Percentiles rank a stretch among this genome's conserved stretches.
These are phyloP conservation scores for Microctenopoma stevenorrisi DNA, from an alignment of 2,797 vertebrate species.

Conservation along the genomic window DNA sequence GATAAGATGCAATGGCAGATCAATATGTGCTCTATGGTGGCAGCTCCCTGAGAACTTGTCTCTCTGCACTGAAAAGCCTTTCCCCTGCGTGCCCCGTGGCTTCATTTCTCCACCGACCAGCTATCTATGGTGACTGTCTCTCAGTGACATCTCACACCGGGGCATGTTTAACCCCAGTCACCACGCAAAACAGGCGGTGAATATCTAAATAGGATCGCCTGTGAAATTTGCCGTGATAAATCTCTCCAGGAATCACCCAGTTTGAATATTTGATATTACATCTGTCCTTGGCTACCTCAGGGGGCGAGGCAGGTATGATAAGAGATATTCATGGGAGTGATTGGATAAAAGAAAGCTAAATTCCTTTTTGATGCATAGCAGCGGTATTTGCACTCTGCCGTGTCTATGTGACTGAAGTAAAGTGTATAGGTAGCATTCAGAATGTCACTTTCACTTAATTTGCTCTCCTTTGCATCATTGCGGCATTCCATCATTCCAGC, in stretches of 20 bases:
- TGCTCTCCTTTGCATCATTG: constrained; percentile 66
- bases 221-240: constrained; percentile 77
- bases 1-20: constrained; percentile 86
- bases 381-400: constrained; percentile 70
- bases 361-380: constrained; percentile 69
- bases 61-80: constrained; percentile 72
- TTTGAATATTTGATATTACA: constrained; percentile 79
- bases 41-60: constrained; percentile 79
- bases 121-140: constrained; percentile 77
- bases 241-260: constrained; percentile 75
- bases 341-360: constrained; percentile 79
- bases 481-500: constrained; percentile 69
- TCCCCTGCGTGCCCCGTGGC: constrained; percentile 74
- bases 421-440: constrained; percentile 69
- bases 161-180: constrained; percentile 73
- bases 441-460: constrained; percentile 78
- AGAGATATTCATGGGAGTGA: constrained; percentile 77
- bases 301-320: constrained; percentile 69
- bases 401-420: constrained; percentile 72
- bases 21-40: constrained; percentile 80
- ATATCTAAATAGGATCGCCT: constrained; percentile 84
- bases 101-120: constrained; percentile 71
- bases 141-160: constrained; percentile 69
- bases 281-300: constrained; percentile 72
- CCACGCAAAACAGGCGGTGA: constrained; percentile 64